phyloP scores from a whole-genome alignment of 2,113 vertebrate species.

The Indri indri region DNA sequence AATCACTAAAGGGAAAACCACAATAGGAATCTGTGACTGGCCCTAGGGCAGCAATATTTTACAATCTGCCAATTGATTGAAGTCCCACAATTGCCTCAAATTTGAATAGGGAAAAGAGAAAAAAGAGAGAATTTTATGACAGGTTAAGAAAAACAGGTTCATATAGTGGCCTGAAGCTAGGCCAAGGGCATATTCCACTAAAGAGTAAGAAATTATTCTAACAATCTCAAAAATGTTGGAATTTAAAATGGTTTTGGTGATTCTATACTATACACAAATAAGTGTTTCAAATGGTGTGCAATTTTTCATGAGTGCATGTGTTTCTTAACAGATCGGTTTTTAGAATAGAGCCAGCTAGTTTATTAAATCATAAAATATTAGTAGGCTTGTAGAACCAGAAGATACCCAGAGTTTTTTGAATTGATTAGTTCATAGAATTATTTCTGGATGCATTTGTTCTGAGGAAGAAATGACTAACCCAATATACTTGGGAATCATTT shows the following conservation, averaged over 20 bases:
- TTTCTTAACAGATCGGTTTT: not conserved
- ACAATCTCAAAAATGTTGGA: slow-evolving; percentile 22
- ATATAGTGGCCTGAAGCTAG: slow-evolving; percentile 50
- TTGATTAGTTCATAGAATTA: not conserved
- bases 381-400: not conserved
- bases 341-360: not conserved
- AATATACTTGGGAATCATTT: not conserved
- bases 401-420: not conserved
- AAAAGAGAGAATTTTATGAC: slow-evolving; percentile 18
- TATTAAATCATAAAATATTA: not conserved
- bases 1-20: slow-evolving; percentile 36
- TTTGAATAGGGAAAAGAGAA: slow-evolving; percentile 60
- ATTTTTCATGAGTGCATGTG: not conserved
- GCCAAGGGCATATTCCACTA: slow-evolving; percentile 34
- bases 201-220: not conserved
- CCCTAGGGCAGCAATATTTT: slow-evolving; percentile 70
- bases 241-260: not conserved
- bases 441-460: not conserved
- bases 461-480: not conserved
- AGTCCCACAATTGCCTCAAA: slow-evolving; percentile 28
- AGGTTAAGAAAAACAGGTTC: slow-evolving; percentile 33
- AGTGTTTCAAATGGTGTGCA: not conserved
- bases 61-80: slow-evolving; percentile 56
- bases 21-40: slow-evolving; percentile 48
- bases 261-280: not conserved